These are phyloP conservation scores for Bettongia penicillata DNA, from an alignment of 2,113 vertebrate genomes.

Conservation along the genomic window DNA sequence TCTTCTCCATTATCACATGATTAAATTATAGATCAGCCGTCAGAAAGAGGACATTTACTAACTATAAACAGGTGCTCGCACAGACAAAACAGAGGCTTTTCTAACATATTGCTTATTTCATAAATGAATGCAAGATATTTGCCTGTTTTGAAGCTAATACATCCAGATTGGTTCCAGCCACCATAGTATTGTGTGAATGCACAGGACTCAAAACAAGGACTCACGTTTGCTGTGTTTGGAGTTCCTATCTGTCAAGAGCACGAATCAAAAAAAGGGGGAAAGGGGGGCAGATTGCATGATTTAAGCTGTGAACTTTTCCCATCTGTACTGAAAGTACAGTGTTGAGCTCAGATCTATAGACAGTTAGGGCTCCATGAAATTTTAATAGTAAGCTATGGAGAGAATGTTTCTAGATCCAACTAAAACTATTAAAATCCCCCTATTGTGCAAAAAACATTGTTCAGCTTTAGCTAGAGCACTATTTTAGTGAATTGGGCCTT, in stretches of 20 bases:
- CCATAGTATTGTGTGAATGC: neutral
- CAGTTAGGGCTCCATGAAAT: neutral
- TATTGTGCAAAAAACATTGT: slow-evolving; percentile 56
- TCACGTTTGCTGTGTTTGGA: neutral
- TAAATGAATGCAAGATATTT: slow-evolving; percentile 2
- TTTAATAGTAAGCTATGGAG: neutral
- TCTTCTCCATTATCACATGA: neutral
- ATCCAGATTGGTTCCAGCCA: slow-evolving; percentile 22
- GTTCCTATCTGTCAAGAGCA: neutral
- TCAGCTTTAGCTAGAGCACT: slow-evolving; percentile 63
- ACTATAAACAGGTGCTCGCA: neutral
- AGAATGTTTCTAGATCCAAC: neutral
- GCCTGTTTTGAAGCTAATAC: slow-evolving; percentile 4
- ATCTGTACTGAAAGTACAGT: neutral
- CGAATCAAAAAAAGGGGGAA: neutral
- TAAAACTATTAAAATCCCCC: slow-evolving; percentile 29
- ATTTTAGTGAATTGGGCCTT: slow-evolving; percentile 87
- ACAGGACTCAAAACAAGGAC: neutral
- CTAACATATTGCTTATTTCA: neutral
- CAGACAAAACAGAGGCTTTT: neutral
- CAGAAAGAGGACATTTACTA: slow-evolving; percentile 17
- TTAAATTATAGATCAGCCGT: slow-evolving; percentile 4
- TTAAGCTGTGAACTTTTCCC: neutral
- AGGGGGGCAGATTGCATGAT: neutral
- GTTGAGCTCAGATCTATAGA: neutral